Percentiles rank a stretch among this genome's conserved stretches.
These are phyloP conservation scores for Bradypus variegatus DNA, from an alignment of 2,797 vertebrate genomes.

Conservation along the genomic window DNA sequence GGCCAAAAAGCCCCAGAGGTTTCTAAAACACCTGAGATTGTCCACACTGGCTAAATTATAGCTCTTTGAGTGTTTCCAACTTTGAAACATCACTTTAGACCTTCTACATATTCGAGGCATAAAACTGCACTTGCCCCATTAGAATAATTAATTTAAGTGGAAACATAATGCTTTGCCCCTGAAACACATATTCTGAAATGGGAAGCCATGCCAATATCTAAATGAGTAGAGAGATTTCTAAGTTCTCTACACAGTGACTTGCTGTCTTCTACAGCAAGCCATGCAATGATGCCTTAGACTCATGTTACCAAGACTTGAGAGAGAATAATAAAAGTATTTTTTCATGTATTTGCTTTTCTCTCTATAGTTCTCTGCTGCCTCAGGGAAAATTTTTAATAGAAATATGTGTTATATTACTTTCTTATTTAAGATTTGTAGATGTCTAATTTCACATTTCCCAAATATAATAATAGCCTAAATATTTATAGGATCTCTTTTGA, in stretches of 20 bases:
- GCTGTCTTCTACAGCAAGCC: neutral
- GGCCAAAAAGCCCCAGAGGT: constrained; percentile 39
- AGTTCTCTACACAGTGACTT: neutral
- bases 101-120: neutral
- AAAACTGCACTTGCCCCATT: neutral
- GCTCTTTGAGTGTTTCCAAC: neutral
- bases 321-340: neutral
- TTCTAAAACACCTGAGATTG: constrained; percentile 41
- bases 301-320: neutral
- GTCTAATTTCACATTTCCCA: neutral
- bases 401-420: neutral
- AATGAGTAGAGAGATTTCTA: neutral
- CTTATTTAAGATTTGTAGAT: neutral
- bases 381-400: neutral
- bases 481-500: neutral
- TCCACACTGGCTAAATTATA: constrained; percentile 26
- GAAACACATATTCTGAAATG: neutral
- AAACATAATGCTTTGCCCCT: constrained; percentile 12
- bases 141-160: neutral
- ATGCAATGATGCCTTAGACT: neutral
- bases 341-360: constrained; percentile 19
- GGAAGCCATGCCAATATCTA: neutral
- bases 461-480: neutral
- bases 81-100: neutral
- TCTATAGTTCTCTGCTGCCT: neutral